Evolutionary conservation across 2,888 invertebrate species (phyloP).

Genomic region (Agonopterix heracliana): DNA sequence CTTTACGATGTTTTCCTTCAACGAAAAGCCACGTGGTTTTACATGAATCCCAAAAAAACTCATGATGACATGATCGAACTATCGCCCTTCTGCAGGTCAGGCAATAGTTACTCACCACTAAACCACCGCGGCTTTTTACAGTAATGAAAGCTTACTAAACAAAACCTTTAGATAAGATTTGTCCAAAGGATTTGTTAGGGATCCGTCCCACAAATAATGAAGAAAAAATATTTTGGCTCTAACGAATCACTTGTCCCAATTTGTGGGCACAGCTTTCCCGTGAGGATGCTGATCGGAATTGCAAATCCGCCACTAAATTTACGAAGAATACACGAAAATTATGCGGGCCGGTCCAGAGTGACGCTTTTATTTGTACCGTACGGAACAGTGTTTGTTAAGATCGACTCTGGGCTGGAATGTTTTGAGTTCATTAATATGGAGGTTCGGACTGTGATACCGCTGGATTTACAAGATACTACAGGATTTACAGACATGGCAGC

Average conservation of each 20-base stretch:
- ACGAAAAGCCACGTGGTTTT: too few species aligned
- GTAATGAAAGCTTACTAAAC: too few species aligned
- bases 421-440: neutral
- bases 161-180: too few species aligned
- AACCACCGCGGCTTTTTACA: too few species aligned
- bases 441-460: neutral
- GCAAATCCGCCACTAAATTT: constrained; percentile 56
- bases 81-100: too few species aligned
- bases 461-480: too few species aligned
- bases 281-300: constrained; percentile 25
- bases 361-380: constrained; percentile 8
- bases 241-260: constrained; percentile 21
- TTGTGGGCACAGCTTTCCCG: constrained; percentile 13
- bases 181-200: too few species aligned
- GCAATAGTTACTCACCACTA: too few species aligned
- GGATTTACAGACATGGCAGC: too few species aligned
- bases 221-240: constrained; percentile 6
- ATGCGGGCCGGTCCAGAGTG: constrained; percentile 33
- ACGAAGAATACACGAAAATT: constrained; percentile 61
- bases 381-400: neutral
- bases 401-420: neutral
- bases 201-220: neutral
- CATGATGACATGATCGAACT: too few species aligned
- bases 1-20: too few species aligned
- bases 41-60: too few species aligned